Conservation (phyloP, 1,140 invertebrate species). For the Camponotus vicinus region DNA sequence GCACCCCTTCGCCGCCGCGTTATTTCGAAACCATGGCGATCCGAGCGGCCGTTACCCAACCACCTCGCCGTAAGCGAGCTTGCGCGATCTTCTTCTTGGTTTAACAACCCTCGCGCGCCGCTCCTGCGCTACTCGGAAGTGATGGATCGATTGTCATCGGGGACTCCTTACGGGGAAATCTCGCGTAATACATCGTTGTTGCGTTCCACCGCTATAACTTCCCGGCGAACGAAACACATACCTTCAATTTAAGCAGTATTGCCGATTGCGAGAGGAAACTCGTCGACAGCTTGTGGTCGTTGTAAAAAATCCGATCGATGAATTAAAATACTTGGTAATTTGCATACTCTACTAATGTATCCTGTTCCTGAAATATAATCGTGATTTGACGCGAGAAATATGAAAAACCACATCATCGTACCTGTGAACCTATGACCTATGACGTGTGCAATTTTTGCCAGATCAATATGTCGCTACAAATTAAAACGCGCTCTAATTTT, state of each 20-base stretch:
- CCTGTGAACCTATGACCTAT: conserved; percentile 28
- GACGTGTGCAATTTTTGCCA: conserved; percentile 47
- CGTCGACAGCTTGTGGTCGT: no score
- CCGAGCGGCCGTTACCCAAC: not conserved
- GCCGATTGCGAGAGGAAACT: not conserved
- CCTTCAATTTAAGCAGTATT: not conserved
- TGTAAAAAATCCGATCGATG: not conserved
- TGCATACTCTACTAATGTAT: no score
- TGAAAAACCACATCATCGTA: conserved; percentile 10
- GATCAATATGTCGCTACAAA: conserved; percentile 31
- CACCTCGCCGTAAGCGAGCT: not conserved
- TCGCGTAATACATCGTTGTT: not conserved
- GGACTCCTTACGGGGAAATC: not conserved
- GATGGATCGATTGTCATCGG: conserved; percentile 52
- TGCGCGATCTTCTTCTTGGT: conserved; percentile 12
- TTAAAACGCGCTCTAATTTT: conserved; percentile 18
- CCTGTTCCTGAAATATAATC: not conserved
- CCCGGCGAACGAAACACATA: not conserved
- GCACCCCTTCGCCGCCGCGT: not conserved
- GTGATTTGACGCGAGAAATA: not conserved
- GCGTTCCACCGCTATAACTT: not conserved
- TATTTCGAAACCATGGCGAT: conserved; percentile 48
- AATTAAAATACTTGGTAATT: not conserved
- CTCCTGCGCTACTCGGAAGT: conserved; percentile 16
- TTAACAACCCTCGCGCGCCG: not conserved